Evolutionary conservation across 1,140 invertebrate species (phyloP).

Genomic region (Homarus americanus): DNA sequence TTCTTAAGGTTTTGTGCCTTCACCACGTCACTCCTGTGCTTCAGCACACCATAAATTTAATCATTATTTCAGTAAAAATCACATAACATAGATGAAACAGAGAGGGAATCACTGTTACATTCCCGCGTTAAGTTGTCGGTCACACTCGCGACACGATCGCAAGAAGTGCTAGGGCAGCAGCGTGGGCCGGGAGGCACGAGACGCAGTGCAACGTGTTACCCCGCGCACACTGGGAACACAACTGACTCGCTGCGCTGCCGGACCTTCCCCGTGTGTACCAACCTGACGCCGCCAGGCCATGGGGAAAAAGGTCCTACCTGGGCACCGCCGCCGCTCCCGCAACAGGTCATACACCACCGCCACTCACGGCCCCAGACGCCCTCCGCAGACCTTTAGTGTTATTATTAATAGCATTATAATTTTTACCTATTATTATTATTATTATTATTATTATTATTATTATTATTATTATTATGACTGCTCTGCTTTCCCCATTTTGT

Average conservation of each 20-base stretch:
- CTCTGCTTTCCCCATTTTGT: no score
- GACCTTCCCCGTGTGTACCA: neutral
- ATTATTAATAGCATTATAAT: no score
- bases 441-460: no score
- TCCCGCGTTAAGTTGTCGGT: neutral
- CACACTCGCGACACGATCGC: neutral
- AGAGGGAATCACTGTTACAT: no score
- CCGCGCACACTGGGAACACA: conserved; percentile 21
- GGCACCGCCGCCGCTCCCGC: neutral
- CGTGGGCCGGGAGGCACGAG: conserved; percentile 15
- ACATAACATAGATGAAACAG: no score
- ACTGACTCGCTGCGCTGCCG: conserved; percentile 23
- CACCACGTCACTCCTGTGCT: neutral
- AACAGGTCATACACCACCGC: neutral
- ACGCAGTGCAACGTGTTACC: neutral
- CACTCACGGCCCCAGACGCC: conserved; percentile 3
- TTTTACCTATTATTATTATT: no score
- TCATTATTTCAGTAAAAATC: no score
- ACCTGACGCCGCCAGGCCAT: neutral
- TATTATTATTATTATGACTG: no score
- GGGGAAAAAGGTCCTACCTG: conserved; percentile 6
- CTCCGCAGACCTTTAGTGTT: neutral
- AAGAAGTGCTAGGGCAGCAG: neutral
- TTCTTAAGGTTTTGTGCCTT: neutral
- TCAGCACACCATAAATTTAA: neutral